phyloP scores from a whole-genome alignment of 2,888 invertebrate species.

The Andrena minutula region DNA sequence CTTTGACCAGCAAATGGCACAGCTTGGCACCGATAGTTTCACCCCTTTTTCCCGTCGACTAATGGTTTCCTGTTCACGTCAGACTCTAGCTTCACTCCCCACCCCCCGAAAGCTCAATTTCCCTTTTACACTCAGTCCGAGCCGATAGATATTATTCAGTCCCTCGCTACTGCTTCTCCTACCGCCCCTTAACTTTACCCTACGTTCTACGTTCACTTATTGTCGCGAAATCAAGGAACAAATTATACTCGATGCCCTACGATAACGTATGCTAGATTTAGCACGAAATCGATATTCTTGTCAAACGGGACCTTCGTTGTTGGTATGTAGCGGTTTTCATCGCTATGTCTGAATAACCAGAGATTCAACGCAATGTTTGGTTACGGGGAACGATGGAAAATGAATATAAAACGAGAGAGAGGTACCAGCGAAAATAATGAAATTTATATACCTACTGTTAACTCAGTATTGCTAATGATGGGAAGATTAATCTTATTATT shows the following conservation, averaged over 20 bases:
- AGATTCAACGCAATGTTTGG: too few species aligned
- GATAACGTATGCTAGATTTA: constrained; percentile 33
- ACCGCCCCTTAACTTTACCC: not conserved
- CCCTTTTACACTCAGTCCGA: constrained; percentile 42
- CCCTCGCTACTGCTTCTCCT: not conserved
- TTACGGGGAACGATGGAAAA: too few species aligned
- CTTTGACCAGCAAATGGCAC: constrained; percentile 36
- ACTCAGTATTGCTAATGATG: too few species aligned
- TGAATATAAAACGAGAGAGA: too few species aligned
- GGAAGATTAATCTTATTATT: too few species aligned
- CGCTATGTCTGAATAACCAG: not conserved
- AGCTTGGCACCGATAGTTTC: constrained; percentile 47
- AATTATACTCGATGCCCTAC: constrained; percentile 19
- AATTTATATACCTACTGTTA: too few species aligned
- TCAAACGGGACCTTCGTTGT: constrained; percentile 9
- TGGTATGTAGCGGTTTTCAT: not conserved
- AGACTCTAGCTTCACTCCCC: constrained; percentile 20
- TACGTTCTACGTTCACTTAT: constrained; percentile 10
- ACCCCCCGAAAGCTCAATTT: constrained; percentile 54
- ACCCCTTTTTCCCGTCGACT: constrained; percentile 45
- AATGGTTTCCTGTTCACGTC: constrained; percentile 58
- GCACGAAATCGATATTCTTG: constrained; percentile 35
- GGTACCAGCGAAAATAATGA: too few species aligned
- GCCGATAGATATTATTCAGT: constrained; percentile 50
- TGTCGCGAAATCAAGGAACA: constrained; percentile 29